These are phyloP conservation scores for Chrysomallon squamiferum DNA, from an alignment of 1,140 invertebrate species.

Conservation along the genomic window DNA sequence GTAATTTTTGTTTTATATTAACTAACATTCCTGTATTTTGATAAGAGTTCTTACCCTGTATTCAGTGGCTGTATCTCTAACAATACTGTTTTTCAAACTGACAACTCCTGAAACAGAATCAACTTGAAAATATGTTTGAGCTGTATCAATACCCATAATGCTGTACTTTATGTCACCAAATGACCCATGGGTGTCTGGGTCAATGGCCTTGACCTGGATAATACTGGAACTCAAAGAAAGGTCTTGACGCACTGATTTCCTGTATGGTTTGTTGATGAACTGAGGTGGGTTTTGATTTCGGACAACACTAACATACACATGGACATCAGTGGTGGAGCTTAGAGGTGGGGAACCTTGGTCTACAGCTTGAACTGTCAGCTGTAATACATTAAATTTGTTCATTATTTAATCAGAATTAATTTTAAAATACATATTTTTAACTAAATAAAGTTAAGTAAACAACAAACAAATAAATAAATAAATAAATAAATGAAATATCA, in stretches of 20 bases:
- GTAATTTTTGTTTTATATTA: too few relatives aligned
- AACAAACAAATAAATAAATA: too few relatives aligned
- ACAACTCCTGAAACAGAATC: slow-evolving; percentile 19
- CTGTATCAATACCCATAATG: slow-evolving; percentile 33
- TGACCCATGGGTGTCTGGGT: slow-evolving; percentile 10
- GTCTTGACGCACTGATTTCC: slow-evolving; percentile 4
- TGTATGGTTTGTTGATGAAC: slow-evolving; percentile 8
- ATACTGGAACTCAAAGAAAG: slow-evolving; percentile 1
- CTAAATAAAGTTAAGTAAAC: too few relatives aligned
- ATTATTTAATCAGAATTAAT: background rate
- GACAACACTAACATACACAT: slow-evolving; percentile 21
- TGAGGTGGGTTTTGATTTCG: slow-evolving; percentile 23
- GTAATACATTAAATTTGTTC: slow-evolving; percentile 6
- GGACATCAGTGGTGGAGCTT: slow-evolving; percentile 1
- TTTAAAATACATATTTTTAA: background rate
- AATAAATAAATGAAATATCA: too few relatives aligned
- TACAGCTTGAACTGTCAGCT: slow-evolving; percentile 33
- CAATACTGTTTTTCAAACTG: slow-evolving; percentile 80
- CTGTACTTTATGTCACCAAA: slow-evolving; percentile 18
- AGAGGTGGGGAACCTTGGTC: slow-evolving; percentile 21
- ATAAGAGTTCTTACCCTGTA: slow-evolving; percentile 28
- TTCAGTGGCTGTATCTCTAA: slow-evolving; percentile 68
- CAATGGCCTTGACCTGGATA: slow-evolving; percentile 11
- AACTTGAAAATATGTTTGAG: slow-evolving; percentile 26
- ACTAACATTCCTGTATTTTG: too few relatives aligned